Evolutionary conservation across 2,797 vertebrate genomes (phyloP), one percentile per base, ranked within the genome.

Genomic region (Rhinoraja longicauda): DNA sequence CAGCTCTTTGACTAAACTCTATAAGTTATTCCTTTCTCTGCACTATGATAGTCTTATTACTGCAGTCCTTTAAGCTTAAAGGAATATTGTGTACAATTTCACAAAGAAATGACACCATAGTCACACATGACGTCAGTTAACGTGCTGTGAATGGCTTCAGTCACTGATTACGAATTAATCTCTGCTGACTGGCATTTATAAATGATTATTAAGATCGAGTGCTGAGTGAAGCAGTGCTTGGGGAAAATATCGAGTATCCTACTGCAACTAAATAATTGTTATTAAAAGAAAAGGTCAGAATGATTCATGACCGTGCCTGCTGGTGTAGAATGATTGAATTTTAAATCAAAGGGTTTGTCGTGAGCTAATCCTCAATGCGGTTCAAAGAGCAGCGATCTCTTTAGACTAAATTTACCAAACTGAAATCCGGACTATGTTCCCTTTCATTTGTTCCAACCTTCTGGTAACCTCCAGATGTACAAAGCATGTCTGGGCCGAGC

Each of bases 301-400:
- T 91, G 90, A 91, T 39, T 91, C 32, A 70, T 91, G 67, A 29
- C 90, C 4, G 24, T 91, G 90, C 67, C 73, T 45, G 67, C 90
- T 73, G 90, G 90, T 45, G 90, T 73, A 70, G 90, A 91, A 91
- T 91, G 90, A 91, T 91, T 91, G 64, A 72, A 91, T 91, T 91
- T 73, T 73, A 91, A 39, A 73, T 91, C 32, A 91, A 91, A 91
- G 90, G 36, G 24, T 73, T 73, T 9, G 24, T 67, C 10, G n/a
- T 88, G 84, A 88, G 84, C 62, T 36, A 88, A 88, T 88, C 84
- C 59, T 64, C 84, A 88, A 67, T 45, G 36, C 91, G 45, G 90
- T 70, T 91, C 64, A 91, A 91, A 53, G 90, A 73, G 90, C 90
- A 45, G 90, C 29, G 67, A 91, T 73, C 67, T 72, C 39, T 90